Conservation (phyloP, 1,140 invertebrate genomes). For the Pseudobourletiella spinata region DNA sequence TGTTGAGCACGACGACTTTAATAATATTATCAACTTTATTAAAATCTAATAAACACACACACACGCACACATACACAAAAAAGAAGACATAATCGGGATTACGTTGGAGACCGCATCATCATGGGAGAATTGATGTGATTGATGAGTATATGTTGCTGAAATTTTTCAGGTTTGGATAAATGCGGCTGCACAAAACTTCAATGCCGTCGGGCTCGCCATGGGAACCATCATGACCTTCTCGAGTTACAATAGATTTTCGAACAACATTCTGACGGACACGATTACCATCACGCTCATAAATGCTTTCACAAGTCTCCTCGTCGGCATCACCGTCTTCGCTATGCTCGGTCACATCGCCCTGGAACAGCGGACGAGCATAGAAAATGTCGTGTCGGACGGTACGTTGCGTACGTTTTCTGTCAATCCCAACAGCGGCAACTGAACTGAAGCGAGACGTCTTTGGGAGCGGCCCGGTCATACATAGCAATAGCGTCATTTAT, state of each 20-base stretch:
- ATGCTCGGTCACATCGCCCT: slow-evolving; percentile 76
- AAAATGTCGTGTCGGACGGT: slow-evolving; percentile 76
- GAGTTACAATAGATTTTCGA: slow-evolving; percentile 89
- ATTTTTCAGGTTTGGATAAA: slow-evolving; percentile 69
- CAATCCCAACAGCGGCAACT: no score
- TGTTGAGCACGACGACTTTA: no score
- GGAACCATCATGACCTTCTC: slow-evolving; percentile 89
- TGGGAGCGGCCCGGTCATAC: no score
- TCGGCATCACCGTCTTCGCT: slow-evolving; percentile 78
- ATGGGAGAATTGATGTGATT: no score
- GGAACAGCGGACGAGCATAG: slow-evolving; percentile 65
- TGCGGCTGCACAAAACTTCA: slow-evolving; percentile 85
- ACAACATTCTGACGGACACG: slow-evolving; percentile 77
- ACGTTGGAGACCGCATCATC: no score
- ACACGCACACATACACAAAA: no score
- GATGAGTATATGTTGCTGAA: neutral
- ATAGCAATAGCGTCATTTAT: no score
- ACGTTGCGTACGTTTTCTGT: no score
- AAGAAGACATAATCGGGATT: no score
- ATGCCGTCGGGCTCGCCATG: slow-evolving; percentile 82
- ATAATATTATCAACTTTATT: no score
- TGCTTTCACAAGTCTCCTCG: slow-evolving; percentile 68
- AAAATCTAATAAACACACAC: no score
- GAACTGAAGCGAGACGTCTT: no score
- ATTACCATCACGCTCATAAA: slow-evolving; percentile 71